Conservation (phyloP, 2,888 invertebrate species). For the Hydrotaea cyrtoneurina region DNA sequence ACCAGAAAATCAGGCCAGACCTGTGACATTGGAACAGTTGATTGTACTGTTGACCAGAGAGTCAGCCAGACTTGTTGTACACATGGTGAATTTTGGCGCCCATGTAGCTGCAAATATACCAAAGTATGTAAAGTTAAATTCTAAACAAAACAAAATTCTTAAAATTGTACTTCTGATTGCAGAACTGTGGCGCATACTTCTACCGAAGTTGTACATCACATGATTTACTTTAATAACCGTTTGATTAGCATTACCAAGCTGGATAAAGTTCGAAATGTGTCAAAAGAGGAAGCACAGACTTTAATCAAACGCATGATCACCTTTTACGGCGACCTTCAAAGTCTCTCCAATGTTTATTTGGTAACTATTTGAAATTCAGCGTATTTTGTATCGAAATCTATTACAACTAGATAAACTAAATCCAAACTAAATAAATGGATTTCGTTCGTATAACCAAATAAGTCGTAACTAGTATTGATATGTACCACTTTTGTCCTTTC, state of each 20-base stretch:
- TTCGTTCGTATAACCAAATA: too few relatives aligned
- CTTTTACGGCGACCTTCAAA: conserved; percentile 76
- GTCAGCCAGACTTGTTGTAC: conserved; percentile 88
- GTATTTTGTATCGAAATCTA: too few relatives aligned
- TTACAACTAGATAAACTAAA: neutral
- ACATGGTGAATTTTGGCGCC: conserved; percentile 88
- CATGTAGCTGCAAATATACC: conserved; percentile 84
- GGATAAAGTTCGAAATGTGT: conserved; percentile 82
- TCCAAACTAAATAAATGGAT: neutral
- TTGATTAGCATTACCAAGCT: conserved; percentile 85
- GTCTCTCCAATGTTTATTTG: conserved; percentile 76
- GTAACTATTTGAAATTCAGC: conserved; percentile 72
- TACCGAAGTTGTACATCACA: conserved; percentile 82
- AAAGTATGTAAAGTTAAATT: conserved; percentile 77
- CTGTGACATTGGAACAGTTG: conserved; percentile 89
- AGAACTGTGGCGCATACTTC: conserved; percentile 83
- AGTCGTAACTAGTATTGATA: too few relatives aligned
- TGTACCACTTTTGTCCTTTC: conserved; percentile 41
- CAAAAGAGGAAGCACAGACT: conserved; percentile 82
- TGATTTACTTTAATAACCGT: conserved; percentile 84
- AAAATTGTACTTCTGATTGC: conserved; percentile 40
- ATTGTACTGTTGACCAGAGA: conserved; percentile 89
- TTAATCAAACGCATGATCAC: conserved; percentile 74
- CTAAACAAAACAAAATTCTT: neutral
- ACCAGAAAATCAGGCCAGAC: conserved; percentile 92